Percentiles rank a stretch among this genome's conserved stretches.
Evolutionary conservation across 2,113 vertebrate genomes (phyloP).

Genomic region (Cepphus grylle): DNA sequence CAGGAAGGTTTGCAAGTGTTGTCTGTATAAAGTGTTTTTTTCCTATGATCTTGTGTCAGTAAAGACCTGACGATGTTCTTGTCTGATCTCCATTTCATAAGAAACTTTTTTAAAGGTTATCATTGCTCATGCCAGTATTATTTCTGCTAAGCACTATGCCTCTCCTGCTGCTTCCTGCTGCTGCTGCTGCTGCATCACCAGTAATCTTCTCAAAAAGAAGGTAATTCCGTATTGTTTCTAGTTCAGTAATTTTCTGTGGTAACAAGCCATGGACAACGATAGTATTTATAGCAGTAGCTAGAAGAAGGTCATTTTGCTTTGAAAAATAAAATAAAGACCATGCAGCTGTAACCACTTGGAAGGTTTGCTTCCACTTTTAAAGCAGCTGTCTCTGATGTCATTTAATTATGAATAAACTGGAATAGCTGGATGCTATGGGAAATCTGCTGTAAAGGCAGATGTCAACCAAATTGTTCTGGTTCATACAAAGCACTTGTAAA

Average conservation of each 20-base stretch:
- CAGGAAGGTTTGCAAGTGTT: neutral
- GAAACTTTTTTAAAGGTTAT: neutral
- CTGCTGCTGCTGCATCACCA: neutral
- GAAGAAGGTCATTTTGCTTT: neutral
- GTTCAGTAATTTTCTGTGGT: neutral
- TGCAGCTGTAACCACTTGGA: neutral
- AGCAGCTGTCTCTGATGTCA: neutral
- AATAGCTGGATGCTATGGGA: neutral
- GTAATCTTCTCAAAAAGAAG: neutral
- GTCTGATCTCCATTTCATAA: neutral
- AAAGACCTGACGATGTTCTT: neutral
- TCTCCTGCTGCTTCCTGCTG: neutral
- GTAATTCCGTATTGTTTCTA: neutral
- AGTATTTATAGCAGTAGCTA: neutral
- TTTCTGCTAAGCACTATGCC: neutral
- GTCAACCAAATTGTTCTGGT: neutral
- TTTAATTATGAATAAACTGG: neutral
- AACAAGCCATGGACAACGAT: neutral
- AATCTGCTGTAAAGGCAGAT: neutral
- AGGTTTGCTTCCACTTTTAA: neutral
- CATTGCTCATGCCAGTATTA: neutral
- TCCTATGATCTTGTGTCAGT: neutral
- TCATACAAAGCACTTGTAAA: neutral
- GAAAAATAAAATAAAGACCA: neutral
- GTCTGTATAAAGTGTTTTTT: fast-evolving